Evolutionary conservation across 2,888 invertebrate species (phyloP), one percentile per base, ranked within the genome.

Genomic region (Neuroscelio doddi): DNA sequence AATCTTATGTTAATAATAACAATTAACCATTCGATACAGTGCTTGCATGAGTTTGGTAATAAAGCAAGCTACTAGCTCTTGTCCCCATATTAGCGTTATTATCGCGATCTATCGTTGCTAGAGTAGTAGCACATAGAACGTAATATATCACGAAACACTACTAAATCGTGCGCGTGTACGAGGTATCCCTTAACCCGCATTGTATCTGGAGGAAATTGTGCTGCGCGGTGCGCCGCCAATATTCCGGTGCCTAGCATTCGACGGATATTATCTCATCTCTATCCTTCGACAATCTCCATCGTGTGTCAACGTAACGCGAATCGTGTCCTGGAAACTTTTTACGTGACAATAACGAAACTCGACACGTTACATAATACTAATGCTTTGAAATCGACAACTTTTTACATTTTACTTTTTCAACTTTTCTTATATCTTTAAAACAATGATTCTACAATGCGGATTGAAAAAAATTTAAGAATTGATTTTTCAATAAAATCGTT

Each of bases 191-290:
- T 71, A 68, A 70, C 68, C 66, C 51, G 70, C 65, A 76, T 75
- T 76, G 74, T 74, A 57, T 73, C 69, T 62, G 42, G 70, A 75
- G 77, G 76, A 77, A 78, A 78, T 78, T 75, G 73, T 72, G 68
- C 71, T 70, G 63, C 68, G 66, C 59, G 67, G 70, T 64, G 68
- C 65, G 68, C 67, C 72, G 70, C 70, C 77, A 74, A 77, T 76
- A 77, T 79, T 74, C 74, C 76, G 71, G 69, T 62, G 50, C 66
- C 69, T 74, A 72, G 67, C 71, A 71, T 73, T 75, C 64, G 70
- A 66, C 76, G 75, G 76, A 79, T 75, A 78, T 78, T 74, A 77
- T 72, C 73, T 69, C 69, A 70, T 75, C 72, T 70, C 67, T 68
- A 69, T 64, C 70, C 69, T 50, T 39, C 45, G 59, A 65, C 51